Conservation (phyloP, 2,888 invertebrate genomes). For the Dolichomitus sp. region DNA sequence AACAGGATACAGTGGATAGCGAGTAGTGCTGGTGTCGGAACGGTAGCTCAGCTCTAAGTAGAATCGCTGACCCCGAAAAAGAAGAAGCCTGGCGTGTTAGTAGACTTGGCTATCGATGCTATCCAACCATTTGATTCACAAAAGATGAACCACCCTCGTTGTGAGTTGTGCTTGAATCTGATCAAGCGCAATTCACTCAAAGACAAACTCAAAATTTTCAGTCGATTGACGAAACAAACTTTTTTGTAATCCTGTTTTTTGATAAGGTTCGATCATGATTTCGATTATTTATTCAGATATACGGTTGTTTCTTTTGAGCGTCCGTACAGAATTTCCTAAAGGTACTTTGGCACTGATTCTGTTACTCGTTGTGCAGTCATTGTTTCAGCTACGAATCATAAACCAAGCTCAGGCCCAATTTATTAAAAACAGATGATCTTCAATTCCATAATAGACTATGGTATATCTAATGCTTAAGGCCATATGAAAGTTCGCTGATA, state of each 20-base stretch:
- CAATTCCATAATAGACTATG: conserved; percentile 43
- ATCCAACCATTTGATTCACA: conserved; percentile 34
- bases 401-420: background rate
- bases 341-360: background rate
- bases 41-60: conserved; percentile 38
- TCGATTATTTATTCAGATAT: background rate
- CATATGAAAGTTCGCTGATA: conserved; percentile 41
- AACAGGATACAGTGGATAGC: conserved; percentile 45
- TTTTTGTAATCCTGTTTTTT: background rate
- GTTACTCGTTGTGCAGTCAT: background rate
- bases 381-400: background rate
- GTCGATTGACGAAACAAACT: conserved; percentile 22
- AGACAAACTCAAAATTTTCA: conserved; percentile 22
- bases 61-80: conserved; percentile 69
- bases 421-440: background rate
- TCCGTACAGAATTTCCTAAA: too few relatives aligned
- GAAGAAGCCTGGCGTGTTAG: conserved; percentile 7
- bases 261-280: background rate
- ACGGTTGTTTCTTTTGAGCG: too few relatives aligned
- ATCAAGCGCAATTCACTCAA: background rate
- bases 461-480: conserved; percentile 3
- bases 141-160: conserved; percentile 9
- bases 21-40: conserved; percentile 23
- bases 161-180: background rate
- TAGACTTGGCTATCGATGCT: conserved; percentile 49